Evolutionary conservation across 2,113 vertebrate species (phyloP).

Genomic region (Rhinoptilus africanus): DNA sequence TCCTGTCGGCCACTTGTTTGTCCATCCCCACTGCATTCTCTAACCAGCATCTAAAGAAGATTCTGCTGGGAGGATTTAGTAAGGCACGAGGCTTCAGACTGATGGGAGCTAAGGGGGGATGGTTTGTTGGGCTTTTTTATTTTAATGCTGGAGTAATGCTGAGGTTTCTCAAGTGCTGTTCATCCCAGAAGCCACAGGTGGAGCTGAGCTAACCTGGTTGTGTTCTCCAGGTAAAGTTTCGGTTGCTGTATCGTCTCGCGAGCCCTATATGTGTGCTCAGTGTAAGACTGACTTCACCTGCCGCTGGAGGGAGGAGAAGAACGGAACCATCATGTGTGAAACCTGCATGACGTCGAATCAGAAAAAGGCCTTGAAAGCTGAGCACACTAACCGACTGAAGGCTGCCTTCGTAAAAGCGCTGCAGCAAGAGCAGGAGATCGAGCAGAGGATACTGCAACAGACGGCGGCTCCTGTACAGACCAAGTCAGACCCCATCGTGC

Average conservation of each 20-base stretch:
- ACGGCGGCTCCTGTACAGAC: constrained; percentile 71
- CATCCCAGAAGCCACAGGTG: fast-evolving
- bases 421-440: constrained; percentile 98
- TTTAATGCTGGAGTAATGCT: neutral
- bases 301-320: constrained; percentile 95
- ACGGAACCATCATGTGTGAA: constrained; percentile 91
- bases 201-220: neutral
- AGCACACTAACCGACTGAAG: constrained; percentile 95
- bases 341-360: constrained; percentile 96
- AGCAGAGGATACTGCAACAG: constrained; percentile 93
- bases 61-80: neutral
- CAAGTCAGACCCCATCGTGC: constrained; percentile 75
- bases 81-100: neutral
- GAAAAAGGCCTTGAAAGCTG: constrained; percentile 94
- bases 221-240: constrained; percentile 77
- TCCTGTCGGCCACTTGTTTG: neutral
- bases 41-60: neutral
- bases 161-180: neutral
- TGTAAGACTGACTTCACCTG: constrained; percentile 99
- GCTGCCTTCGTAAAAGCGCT: constrained; percentile 97
- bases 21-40: neutral
- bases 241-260: constrained; percentile 73
- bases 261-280: constrained; percentile 91
- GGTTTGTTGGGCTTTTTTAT: neutral
- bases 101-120: neutral